Evolutionary conservation across 2,888 invertebrate species (phyloP).

Genomic region (Hipparchia sbordonii): DNA sequence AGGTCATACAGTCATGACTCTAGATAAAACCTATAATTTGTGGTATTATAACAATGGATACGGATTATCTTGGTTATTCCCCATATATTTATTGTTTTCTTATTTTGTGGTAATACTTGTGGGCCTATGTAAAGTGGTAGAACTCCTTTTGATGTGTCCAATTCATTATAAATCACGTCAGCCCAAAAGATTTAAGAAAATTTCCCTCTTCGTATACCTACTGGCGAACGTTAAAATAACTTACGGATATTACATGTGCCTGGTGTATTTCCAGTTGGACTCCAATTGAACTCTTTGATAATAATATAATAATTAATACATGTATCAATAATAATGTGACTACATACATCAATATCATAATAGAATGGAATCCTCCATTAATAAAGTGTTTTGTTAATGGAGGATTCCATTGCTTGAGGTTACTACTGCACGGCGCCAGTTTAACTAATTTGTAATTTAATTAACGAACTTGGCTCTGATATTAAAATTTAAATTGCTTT

Average conservation of each 20-base stretch:
- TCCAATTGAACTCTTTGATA: not conserved
- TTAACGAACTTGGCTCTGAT: not conserved
- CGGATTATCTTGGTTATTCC: slow-evolving; percentile 5
- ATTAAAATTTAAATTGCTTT: not conserved
- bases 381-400: not conserved
- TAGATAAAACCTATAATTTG: not conserved
- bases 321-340: not conserved
- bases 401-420: no score
- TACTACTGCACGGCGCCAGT: not conserved
- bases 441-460: slow-evolving; percentile 2
- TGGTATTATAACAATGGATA: not conserved
- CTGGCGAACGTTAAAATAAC: no score
- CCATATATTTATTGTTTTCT: not conserved
- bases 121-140: not conserved
- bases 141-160: not conserved
- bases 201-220: no score
- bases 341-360: not conserved
- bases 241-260: no score
- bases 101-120: not conserved
- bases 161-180: no score
- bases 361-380: slow-evolving; percentile 11
- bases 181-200: not conserved
- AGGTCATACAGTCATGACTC: no score
- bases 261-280: not conserved
- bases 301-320: not conserved